Base-by-base conservation (phyloP, 2,113 vertebrate genomes). In the Cephalopterus ornatus region DNA sequence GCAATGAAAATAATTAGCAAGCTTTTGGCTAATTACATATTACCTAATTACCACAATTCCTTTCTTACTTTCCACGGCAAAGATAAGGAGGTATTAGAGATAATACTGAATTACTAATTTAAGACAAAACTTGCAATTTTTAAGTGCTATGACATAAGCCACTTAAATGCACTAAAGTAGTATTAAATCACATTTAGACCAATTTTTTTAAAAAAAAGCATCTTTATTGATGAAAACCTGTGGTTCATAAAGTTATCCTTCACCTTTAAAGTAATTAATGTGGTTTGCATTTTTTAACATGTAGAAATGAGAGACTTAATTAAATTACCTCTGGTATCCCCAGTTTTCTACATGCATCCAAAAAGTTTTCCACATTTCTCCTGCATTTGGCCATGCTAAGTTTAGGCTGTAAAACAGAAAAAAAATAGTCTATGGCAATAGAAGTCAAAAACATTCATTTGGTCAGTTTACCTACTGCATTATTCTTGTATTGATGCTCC, bases 361-460 rank as follows among this genome's bases (percentile, higher is more conserved):
- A 91, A 97, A 99, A 99, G 97, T 99, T 99, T 97, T 99, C 99
- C 94, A 99, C 99, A 1, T 99, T 99, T 93, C 99, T 98, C 92
- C 99, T 98, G 98, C 99, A 99, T 95, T 99, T 99, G 91, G 99
- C 99, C 99, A 99, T 99, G 95, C 99, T 99, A 93, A 99, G 99
- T 97, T 99, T 99, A 93, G 99, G 99, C 99, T 99, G 97, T 47
- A 95, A 97, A 97, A 67, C 8, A 97, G 92, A 18, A 41, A 8
- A 53, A 8, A 59, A 35, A 50, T 49, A 2, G 6, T 79, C 90
- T 70, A 85, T 23, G 62, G 59, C 53, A 88, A 91, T 52, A 85
- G 12, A 67, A 89, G 6, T 33, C 23, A 76, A 23, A 28, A 81
- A 18, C 26, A 68, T 83, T 78, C 5, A 68, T n/a, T n/a, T 3